Base-by-base conservation (phyloP, 2,888 invertebrate genomes). In the Carpatolechia fugitivella region DNA sequence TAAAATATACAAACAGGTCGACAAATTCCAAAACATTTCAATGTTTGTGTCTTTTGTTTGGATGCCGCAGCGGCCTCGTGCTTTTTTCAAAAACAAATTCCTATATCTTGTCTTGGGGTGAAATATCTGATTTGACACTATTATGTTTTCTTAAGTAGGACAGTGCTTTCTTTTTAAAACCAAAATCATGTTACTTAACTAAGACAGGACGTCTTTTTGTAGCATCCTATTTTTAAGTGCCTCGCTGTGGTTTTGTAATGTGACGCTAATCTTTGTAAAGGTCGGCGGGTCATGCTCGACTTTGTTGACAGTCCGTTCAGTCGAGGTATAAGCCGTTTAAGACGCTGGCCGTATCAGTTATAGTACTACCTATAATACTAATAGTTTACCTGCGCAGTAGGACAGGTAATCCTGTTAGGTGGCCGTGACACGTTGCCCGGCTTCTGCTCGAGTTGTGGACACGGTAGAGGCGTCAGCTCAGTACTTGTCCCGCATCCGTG, bases 331-430 rank as follows among this genome's bases (percentile, higher is more conserved):
- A 87, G 80, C 82, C 74, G 79, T 79, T 79, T 84, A 84, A 78
- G 74, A 73, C 75, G 74, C 78, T 68, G 75, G 80, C 76, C 72
- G 76, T 76, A 77, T 75, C 72, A 69, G 74, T n/a, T n/a, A n/a
- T n/a, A n/a, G n/a, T 74, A 74, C 76, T 76, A 74, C 6, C 24
- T 24, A 44, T 68, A 73, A 72, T 79, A 41, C 38, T 38, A 41
- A 41, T 68, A 73, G 72, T 79, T 78, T 82, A 81, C 81, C 80
- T 85, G 85, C 85, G 84, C 79, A 86, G 82, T 86, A 77, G 87
- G 84, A 78, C 86, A 83, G 82, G 86, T 85, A 90, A 90, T 90
- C 90, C 90, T 85, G 88, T 90, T 90, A 90, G 86, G 78, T 86
- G 90, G 80, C 89, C 90, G 80, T 89, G 89, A 89, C 90, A 88